Evolutionary conservation across 2,888 invertebrate species (phyloP), one percentile per base, ranked within the genome.

Genomic region (Chloroclysta siterata): DNA sequence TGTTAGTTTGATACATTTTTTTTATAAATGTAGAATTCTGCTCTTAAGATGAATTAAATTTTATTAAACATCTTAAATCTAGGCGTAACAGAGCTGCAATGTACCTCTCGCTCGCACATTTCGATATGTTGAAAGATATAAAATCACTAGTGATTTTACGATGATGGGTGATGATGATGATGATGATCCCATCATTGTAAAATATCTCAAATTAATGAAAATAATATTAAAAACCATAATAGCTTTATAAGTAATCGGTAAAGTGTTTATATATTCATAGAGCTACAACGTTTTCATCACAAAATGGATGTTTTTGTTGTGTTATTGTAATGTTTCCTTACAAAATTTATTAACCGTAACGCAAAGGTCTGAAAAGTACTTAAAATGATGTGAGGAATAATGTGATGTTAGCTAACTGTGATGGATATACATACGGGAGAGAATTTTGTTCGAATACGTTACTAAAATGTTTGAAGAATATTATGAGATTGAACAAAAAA

Each of bases 291-390:
- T 10, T 46, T 46, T 11, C 17, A 46, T 10, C 46, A 11, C 46
- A n/a, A 48, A 48, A 22, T 17, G 8, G 22, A 47, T 22, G 28
- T 28, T 48, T 29, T 17, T 17, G 10, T 17, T 10, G 8, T 15
- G 15, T 44, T 42, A 44, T 7, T 8, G 17, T 50, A 17, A 6
- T 53, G 41, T 22, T 53, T 53, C 41, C 53, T 41, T 28, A 39
- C 53, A n/a, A 41, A 53, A 17, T 83, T 82, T 79, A 84, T 83
- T 82, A 79, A 67, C 78, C 80, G 78, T 76, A 78, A 81, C 81
- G 74, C 75, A 79, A 75, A 74, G 69, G 70, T 67, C 72, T 69
- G 39, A 39, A 53, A 41, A 41, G 74, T 74, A 76, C 69, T 74
- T 74, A 76, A 69, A 72, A 72, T 75, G 76, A 77, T 74, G 78